These are phyloP conservation scores for Morus bassanus DNA, from an alignment of 2,797 vertebrate genomes.

Conservation along the genomic window DNA sequence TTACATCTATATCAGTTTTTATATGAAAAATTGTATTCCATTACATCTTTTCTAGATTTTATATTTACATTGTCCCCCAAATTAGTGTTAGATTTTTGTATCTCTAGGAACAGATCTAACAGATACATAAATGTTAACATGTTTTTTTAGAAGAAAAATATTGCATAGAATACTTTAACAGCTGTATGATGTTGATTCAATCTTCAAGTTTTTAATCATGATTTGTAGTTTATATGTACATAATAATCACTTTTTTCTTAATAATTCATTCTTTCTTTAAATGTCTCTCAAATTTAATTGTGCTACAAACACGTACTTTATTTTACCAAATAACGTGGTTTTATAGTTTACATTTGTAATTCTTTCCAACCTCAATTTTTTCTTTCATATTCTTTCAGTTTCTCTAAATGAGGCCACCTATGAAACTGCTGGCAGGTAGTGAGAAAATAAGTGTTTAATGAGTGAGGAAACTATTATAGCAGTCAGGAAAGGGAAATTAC, in stretches of 20 bases:
- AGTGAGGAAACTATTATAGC: constrained; percentile 10
- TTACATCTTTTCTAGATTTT: not conserved
- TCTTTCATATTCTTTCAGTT: not conserved
- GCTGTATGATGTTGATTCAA: not conserved
- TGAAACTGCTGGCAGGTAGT: constrained; percentile 6
- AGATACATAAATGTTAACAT: not conserved
- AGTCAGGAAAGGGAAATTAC: constrained; percentile 38
- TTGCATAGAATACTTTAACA: not conserved
- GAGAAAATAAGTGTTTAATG: constrained; percentile 44
- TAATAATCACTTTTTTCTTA: not conserved
- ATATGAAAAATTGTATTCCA: not conserved
- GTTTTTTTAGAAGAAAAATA: not conserved
- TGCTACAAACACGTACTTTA: fast-evolving
- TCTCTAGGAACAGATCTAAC: not conserved
- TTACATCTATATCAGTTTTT: not conserved
- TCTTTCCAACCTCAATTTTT: not conserved
- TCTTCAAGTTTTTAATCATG: not conserved
- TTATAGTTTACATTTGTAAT: not conserved
- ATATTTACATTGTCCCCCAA: not conserved
- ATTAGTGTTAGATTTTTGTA: not conserved
- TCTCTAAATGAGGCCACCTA: not conserved
- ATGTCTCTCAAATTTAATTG: not conserved
- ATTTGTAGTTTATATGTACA: not conserved
- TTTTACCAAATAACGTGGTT: not conserved
- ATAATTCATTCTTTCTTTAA: not conserved